phyloP scores from a whole-genome alignment of 1,140 invertebrate genomes.

The Meloidogyne chitwoodi region DNA sequence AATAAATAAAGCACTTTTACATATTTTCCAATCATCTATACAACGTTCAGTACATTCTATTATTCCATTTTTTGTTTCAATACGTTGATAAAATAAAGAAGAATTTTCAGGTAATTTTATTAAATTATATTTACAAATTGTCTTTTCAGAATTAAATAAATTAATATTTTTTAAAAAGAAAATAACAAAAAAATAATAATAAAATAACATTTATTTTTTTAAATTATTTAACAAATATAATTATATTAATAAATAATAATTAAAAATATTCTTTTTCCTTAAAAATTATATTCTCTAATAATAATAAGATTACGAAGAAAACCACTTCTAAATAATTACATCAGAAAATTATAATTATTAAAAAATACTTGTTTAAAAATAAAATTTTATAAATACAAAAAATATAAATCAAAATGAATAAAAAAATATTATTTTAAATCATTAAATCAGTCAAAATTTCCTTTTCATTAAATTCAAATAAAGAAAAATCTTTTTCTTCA shows the following conservation, averaged over 20 bases:
- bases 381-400: too few species aligned
- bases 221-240: too few species aligned
- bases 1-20: slow-evolving; percentile 12
- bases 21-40: slow-evolving; percentile 19
- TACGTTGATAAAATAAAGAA: slow-evolving; percentile 11
- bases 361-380: too few species aligned
- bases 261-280: too few species aligned
- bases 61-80: slow-evolving; percentile 2
- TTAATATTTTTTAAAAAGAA: not conserved
- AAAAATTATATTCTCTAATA: too few species aligned
- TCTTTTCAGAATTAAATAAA: slow-evolving; percentile 9
- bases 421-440: too few species aligned
- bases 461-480: not conserved
- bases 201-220: not conserved
- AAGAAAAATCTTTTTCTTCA: not conserved
- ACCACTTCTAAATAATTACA: too few species aligned
- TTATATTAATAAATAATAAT: too few species aligned
- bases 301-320: too few species aligned
- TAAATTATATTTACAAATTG: slow-evolving; percentile 6
- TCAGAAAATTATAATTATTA: too few species aligned
- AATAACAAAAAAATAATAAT: not conserved
- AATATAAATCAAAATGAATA: too few species aligned
- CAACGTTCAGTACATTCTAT: slow-evolving; percentile 5
- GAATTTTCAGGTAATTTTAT: not conserved
- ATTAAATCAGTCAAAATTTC: too few species aligned